Evolutionary conservation across 2,113 vertebrate genomes (phyloP).

Genomic region (Cochlearius cochlearius): DNA sequence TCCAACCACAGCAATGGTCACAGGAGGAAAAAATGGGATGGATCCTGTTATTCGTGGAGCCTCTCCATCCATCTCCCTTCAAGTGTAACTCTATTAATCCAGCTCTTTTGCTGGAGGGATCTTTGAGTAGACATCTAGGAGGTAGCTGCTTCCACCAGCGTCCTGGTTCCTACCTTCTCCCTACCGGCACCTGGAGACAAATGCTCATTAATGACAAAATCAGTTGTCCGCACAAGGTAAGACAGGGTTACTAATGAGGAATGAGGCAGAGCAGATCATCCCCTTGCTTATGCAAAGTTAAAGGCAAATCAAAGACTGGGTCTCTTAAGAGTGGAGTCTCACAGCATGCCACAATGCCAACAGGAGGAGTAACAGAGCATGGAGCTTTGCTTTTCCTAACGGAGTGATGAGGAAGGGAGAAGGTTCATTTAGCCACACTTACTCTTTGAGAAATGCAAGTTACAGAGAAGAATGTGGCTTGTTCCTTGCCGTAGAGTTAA

Average conservation of each 20-base stretch:
- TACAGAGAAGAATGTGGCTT: background rate
- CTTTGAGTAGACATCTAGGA: background rate
- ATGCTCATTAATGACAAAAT: background rate
- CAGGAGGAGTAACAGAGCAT: background rate
- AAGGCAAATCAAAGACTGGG: background rate
- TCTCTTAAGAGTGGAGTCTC: background rate
- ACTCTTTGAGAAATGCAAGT: background rate
- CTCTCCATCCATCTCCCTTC: background rate
- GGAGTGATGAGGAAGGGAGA: background rate
- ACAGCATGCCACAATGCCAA: background rate
- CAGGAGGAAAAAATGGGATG: background rate
- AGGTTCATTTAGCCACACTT: background rate
- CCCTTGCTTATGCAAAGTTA: background rate
- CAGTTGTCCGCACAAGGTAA: background rate
- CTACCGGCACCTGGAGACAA: background rate
- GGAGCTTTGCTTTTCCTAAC: background rate
- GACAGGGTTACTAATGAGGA: background rate
- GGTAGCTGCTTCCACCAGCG: background rate
- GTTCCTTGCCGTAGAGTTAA: background rate
- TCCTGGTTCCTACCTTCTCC: background rate
- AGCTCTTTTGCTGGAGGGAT: background rate
- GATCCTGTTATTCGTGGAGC: background rate
- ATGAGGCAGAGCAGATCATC: background rate
- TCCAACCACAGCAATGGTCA: background rate
- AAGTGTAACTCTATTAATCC: background rate